Evolutionary conservation across 2,888 invertebrate species (phyloP).

Genomic region (Rhyacophila evoluta): DNA sequence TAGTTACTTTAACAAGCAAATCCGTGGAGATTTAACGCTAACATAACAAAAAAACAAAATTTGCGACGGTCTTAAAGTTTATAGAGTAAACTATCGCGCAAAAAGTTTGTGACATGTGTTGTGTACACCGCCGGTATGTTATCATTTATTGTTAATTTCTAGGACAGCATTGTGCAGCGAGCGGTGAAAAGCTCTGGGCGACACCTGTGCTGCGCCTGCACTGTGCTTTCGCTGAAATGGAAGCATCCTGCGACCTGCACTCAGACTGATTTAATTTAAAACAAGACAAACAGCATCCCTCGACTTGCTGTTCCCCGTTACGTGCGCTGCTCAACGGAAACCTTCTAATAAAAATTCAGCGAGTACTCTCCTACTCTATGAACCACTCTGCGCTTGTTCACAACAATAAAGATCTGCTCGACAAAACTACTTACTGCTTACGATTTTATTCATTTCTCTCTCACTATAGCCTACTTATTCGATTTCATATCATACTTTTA

Average conservation of each 20-base stretch:
- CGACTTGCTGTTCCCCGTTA: background rate
- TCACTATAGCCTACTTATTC: too few species aligned
- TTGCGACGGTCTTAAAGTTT: too few species aligned
- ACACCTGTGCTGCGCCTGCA: slow-evolving; percentile 22
- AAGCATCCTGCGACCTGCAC: slow-evolving; percentile 10
- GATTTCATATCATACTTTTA: too few species aligned
- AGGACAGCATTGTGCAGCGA: background rate
- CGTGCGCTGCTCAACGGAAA: slow-evolving; percentile 9
- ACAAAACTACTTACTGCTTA: too few species aligned
- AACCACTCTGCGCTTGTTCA: background rate
- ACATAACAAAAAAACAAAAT: too few species aligned
- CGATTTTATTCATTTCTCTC: too few species aligned
- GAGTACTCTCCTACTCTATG: background rate
- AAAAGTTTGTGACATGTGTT: too few species aligned
- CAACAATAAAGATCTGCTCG: slow-evolving; percentile 2
- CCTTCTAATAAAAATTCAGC: slow-evolving; percentile 15
- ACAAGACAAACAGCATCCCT: slow-evolving; percentile 14
- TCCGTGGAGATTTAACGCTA: too few species aligned
- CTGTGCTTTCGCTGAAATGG: slow-evolving; percentile 11
- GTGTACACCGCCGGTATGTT: background rate
- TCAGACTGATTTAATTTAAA: slow-evolving; percentile 24
- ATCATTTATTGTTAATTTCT: slow-evolving; percentile 6
- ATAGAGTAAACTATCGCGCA: too few species aligned
- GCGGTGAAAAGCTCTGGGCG: background rate
- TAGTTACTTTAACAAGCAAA: too few species aligned